A percentile compares a stretch with the other conserved stretches of the same genome.
phyloP scores from a whole-genome alignment of 2,113 vertebrate species.

The Syngnathus typhle region DNA sequence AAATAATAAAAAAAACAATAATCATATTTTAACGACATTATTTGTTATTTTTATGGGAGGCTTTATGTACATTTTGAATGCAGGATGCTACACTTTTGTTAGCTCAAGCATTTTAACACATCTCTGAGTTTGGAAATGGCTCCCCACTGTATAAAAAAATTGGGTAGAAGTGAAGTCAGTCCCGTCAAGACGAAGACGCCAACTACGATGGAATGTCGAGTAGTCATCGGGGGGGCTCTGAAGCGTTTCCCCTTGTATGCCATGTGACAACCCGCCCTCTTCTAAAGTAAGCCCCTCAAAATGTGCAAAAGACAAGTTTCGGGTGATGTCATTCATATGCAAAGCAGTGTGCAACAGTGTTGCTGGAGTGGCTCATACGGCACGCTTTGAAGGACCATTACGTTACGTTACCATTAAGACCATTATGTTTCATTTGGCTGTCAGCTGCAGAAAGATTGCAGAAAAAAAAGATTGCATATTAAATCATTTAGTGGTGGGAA shows the following conservation, averaged over 20 bases:
- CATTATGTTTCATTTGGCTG: constrained; percentile 37
- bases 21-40: not conserved
- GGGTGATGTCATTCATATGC: constrained; percentile 70
- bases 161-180: not conserved
- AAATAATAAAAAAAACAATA: not conserved
- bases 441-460: constrained; percentile 63
- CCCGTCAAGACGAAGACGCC: constrained; percentile 15
- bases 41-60: not conserved
- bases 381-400: constrained; percentile 73
- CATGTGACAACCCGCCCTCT: constrained; percentile 14
- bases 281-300: constrained; percentile 38
- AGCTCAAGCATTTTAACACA: not conserved
- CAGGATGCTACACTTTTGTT: not conserved
- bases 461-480: constrained; percentile 66
- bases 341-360: constrained; percentile 59
- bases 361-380: constrained; percentile 69
- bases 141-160: no score
- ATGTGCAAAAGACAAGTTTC: constrained; percentile 57
- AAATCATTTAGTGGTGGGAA: constrained; percentile 46
- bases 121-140: not conserved
- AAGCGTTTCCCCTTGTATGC: constrained; percentile 49
- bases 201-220: constrained; percentile 60
- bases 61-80: not conserved
- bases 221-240: constrained; percentile 49
- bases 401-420: constrained; percentile 31